Conservation (phyloP, 2,888 invertebrate genomes). For the Pocota personata region DNA sequence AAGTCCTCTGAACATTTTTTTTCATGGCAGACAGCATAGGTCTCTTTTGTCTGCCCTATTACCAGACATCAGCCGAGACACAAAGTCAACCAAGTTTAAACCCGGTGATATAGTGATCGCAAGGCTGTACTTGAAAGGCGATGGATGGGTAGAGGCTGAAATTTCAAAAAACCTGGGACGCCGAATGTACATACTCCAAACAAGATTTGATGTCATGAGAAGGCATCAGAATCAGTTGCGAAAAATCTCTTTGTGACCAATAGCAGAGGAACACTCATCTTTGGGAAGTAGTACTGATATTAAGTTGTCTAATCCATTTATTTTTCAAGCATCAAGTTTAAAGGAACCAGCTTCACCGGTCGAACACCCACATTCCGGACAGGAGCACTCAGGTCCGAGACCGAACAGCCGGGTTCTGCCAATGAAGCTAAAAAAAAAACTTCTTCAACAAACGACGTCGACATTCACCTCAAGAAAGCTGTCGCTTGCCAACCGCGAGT, state of each 20-base stretch:
- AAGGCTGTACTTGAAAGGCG: background rate
- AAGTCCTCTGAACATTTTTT: slow-evolving; percentile 4
- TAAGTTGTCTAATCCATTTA: background rate
- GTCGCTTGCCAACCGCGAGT: too few relatives aligned
- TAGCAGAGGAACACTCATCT: background rate
- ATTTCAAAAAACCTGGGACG: background rate
- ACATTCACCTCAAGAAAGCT: too few relatives aligned
- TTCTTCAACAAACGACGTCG: too few relatives aligned
- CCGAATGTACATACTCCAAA: background rate
- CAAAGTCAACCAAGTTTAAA: background rate
- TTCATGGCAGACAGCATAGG: slow-evolving; percentile 1
- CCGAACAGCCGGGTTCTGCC: too few relatives aligned
- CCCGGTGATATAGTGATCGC: background rate
- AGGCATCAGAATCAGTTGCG: slow-evolving; percentile 1
- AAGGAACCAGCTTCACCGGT: background rate
- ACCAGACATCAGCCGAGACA: background rate
- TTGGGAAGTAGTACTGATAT: background rate
- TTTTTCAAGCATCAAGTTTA: background rate
- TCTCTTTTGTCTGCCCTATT: background rate
- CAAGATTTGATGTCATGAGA: background rate
- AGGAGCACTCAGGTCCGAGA: background rate
- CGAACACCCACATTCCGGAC: background rate
- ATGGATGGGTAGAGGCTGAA: background rate
- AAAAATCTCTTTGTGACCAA: background rate
- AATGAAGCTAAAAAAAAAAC: too few relatives aligned